Percentiles rank a stretch among this genome's conserved stretches.
Conservation (phyloP, 2,113 vertebrate genomes). For the Neolamprologus sp. region DNA sequence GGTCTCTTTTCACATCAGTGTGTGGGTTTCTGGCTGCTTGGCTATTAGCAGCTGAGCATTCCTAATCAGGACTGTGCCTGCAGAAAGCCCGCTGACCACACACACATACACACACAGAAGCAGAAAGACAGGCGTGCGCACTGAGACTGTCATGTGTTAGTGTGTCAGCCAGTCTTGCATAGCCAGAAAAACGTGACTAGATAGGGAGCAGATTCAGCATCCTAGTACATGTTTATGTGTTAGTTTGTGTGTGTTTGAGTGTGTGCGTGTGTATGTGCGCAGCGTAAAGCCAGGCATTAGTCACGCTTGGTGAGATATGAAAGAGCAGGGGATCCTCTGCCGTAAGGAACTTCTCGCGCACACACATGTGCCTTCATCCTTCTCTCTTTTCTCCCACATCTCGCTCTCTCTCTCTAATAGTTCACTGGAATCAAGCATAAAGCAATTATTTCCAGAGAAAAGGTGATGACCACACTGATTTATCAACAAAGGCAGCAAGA, state of each 20-base stretch:
- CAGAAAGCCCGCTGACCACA: conserved; percentile 5
- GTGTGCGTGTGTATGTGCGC: not conserved
- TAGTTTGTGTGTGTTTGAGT: not conserved
- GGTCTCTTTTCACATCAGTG: not conserved
- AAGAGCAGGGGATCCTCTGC: conserved; percentile 65
- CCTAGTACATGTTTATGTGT: conserved; percentile 12
- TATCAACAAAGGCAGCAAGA: not conserved
- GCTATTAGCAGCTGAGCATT: not conserved
- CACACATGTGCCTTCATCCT: conserved; percentile 30
- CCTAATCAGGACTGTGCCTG: conserved; percentile 34
- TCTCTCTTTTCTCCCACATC: not conserved
- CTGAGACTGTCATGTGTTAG: conserved; percentile 41
- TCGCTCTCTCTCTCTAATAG: not conserved
- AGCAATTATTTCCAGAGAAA: not conserved
- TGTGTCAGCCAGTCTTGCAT: conserved; percentile 44
- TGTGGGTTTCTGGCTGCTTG: not conserved
- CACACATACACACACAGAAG: not conserved
- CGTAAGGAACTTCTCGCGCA: conserved; percentile 47
- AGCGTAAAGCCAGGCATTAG: conserved; percentile 46
- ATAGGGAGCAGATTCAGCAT: conserved; percentile 56
- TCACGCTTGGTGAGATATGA: conserved; percentile 64
- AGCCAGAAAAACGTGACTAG: conserved; percentile 43
- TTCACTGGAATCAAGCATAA: not conserved
- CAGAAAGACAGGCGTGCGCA: not conserved
- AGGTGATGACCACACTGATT: conserved; percentile 4